Conservation (phyloP, 1,140 invertebrate species). For the Drusus annulatus region DNA sequence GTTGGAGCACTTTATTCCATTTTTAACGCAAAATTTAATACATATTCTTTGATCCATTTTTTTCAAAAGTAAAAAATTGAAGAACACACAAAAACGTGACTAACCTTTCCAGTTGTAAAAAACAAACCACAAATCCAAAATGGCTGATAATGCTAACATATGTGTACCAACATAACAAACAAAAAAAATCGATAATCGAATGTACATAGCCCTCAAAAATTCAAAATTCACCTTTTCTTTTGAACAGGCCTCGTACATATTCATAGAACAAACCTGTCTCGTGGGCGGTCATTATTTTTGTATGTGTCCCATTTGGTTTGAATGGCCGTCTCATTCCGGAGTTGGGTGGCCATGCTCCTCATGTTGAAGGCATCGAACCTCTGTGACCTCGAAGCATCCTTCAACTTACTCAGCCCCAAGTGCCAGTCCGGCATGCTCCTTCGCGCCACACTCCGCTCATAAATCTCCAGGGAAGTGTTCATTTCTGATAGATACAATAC, state of each 20-base stretch:
- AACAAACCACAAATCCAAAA: no score
- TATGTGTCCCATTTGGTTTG: slow-evolving; percentile 88
- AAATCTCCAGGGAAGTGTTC: slow-evolving; percentile 64
- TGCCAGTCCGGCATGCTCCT: slow-evolving; percentile 83
- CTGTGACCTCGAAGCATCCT: slow-evolving; percentile 76
- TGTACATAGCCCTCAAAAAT: no score
- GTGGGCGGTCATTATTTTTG: slow-evolving; percentile 82
- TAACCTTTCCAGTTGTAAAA: no score
- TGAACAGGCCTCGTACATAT: neutral
- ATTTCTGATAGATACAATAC: neutral
- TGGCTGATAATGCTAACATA: no score
- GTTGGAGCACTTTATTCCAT: no score
- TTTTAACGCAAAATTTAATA: no score
- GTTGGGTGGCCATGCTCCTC: slow-evolving; percentile 79
- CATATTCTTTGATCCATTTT: no score
- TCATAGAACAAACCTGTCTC: slow-evolving; percentile 73
- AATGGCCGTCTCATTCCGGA: slow-evolving; percentile 85
- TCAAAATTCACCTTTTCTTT: no score
- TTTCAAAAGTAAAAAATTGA: no score
- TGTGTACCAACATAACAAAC: no score
- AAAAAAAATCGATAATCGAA: no score
- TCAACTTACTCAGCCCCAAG: slow-evolving; percentile 77
- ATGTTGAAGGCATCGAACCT: slow-evolving; percentile 77
- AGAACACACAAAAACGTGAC: no score
- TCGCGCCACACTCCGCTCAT: slow-evolving; percentile 79